Base-by-base conservation (phyloP, 2,888 invertebrate species). In the Drosophila emarginata region DNA sequence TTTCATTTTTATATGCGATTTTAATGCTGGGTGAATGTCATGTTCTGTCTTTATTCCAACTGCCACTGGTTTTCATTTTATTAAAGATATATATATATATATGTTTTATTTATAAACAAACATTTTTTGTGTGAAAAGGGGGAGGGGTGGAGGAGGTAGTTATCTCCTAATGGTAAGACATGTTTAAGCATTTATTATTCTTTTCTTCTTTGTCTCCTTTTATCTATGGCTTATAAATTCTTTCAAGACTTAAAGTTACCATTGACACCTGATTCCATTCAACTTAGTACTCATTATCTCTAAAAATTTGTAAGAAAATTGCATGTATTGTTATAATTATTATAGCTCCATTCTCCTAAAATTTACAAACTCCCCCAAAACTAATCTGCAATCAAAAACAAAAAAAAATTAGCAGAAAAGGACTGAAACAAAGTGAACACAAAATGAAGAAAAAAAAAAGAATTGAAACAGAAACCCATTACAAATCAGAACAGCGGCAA, bases 21-120 rank as follows among this genome's bases (percentile, higher is more conserved):
- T 86, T 82, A 86, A 82, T 77, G 86, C 69, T 80, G 80, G 86
- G 83, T 86, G 80, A 83, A 83, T 81, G 87, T 86, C 81, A 83
- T 76, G 87, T 83, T 76, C 78, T 76, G 54, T 61, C 63, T 62
- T 71, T 56, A 68, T 50, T 60, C 60, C 37, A 40, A 52, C 60
- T 66, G 77, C 80, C 75, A 86, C 80, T 85, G 86, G 83, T 86
- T 86, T 86, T 75, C 80, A 74, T 81, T 82, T 79, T 77, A 72
- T 70, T 82, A 72, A 58, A 64, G 54, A 54, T 32, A 32, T 53
- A 53, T 28, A 28, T 28, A 28, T 53, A 40, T 40, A 14, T 39
- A 39, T 28, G 28, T 28, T 6, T 28, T 28, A 28, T 32, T 32
- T 32, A 32, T 32, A 45, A 45, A 45, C 15, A 4, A 15, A 45